Conservation (phyloP, 2,797 vertebrate species). For the Enoplosus armatus region DNA sequence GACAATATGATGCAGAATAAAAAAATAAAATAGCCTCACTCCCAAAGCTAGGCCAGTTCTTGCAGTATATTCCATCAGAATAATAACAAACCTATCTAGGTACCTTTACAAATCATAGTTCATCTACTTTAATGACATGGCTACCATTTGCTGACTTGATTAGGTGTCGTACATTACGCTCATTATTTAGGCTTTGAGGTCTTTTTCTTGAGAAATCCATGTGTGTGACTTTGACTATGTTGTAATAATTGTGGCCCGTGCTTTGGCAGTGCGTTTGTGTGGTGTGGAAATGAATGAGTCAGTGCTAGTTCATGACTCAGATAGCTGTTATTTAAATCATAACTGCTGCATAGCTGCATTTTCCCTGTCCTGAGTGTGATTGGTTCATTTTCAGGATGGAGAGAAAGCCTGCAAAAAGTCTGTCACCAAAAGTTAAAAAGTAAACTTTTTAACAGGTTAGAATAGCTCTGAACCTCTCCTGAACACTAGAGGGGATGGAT, state of each 20-base stretch:
- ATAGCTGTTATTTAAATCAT: slow-evolving; percentile 40
- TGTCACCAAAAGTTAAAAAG: neutral
- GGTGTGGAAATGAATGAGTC: slow-evolving; percentile 49
- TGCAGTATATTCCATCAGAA: neutral
- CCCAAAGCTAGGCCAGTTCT: neutral
- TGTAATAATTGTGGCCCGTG: slow-evolving; percentile 16
- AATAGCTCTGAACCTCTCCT: neutral
- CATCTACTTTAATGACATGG: neutral
- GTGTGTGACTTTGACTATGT: neutral
- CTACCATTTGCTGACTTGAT: neutral
- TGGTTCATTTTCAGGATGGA: neutral
- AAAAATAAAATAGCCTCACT: neutral
- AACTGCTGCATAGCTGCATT: slow-evolving; percentile 20
- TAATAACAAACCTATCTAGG: neutral
- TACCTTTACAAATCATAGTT: neutral
- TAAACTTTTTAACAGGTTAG: neutral
- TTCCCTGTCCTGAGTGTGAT: neutral
- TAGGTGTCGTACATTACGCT: neutral
- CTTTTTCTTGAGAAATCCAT: neutral
- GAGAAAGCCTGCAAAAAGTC: neutral
- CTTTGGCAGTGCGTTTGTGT: slow-evolving; percentile 31
- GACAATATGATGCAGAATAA: neutral
- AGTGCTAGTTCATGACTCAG: slow-evolving; percentile 31
- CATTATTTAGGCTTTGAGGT: neutral
- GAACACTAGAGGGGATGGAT: neutral